Evolutionary conservation across 2,888 invertebrate genomes (phyloP), one percentile per base, ranked within the genome.

Genomic region (Clistopyga incitator): DNA sequence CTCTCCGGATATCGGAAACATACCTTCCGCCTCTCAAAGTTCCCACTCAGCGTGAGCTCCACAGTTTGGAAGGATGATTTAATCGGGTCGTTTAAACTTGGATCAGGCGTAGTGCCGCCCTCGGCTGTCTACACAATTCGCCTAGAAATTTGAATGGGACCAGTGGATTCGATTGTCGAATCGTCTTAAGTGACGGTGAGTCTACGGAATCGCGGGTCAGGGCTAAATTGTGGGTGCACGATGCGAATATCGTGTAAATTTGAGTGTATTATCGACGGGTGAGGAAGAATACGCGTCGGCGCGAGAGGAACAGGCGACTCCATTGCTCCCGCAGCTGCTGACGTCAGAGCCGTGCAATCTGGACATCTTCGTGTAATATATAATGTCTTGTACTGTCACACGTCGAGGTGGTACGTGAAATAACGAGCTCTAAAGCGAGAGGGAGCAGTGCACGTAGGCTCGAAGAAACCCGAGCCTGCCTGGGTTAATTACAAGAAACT

Each of bases 401-500:
- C 8, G 50, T 0, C 20, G 11, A n/a, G 42, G 50, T 64, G 25
- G 52, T 25, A 74, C 18, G 50, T 61, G 52, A 52, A 42, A 79
- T 34, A 68, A 25, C 42, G 61, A 42, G 20, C 18, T 18, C 15
- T 52, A 29, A 38, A 38, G 70, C 18, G 3, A 18, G 61, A 61
- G 47, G 76, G 3, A 13, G 23, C 45, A 29, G 68, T 68, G 45
- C 68, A 20, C 15, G 20, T 61, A 42, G 54, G 11, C 20, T 3
- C 4, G 20, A 23, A 6, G 61, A 56, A 65, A 72, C 18, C 54
- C 10, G 64, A 71, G 65, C 15, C 38, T 65, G 65, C 15, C 38
- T 65, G 42, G 54, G 23, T 74, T 78, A 78, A 82, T 78, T 81
- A 81, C 67, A 34, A 61, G 78, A 50, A 50, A 74, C 74, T 68